A percentile compares a stretch with the other conserved stretches of the same genome.
Conservation (phyloP, 2,113 vertebrate species). For the Laterallus jamaicensis region DNA sequence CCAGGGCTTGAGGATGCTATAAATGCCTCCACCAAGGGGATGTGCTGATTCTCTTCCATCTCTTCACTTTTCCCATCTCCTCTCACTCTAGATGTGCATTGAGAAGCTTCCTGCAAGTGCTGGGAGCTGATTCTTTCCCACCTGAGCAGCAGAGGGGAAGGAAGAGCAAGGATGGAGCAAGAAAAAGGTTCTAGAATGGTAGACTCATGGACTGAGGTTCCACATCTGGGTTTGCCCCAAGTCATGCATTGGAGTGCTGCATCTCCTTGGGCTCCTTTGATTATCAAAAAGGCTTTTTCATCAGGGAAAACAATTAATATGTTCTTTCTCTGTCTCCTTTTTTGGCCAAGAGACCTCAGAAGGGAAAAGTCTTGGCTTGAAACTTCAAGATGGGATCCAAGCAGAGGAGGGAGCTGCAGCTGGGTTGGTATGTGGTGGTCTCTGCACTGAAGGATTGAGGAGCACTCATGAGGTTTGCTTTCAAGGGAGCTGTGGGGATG, state of each 20-base stretch:
- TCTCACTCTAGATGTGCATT: accelerated
- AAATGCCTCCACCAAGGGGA: background rate
- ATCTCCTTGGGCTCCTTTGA: background rate
- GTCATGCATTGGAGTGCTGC: accelerated
- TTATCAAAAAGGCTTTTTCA: background rate
- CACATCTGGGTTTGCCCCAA: background rate
- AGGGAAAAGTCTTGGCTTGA: background rate
- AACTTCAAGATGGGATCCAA: background rate
- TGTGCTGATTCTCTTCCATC: background rate
- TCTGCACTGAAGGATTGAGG: accelerated
- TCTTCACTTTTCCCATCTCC: background rate
- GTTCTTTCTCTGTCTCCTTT: background rate
- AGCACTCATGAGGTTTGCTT: accelerated
- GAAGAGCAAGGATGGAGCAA: background rate
- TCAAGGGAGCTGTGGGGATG: background rate
- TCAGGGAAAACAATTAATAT: background rate
- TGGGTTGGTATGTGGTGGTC: background rate
- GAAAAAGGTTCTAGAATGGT: background rate
- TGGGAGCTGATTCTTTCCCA: background rate
- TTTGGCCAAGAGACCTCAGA: background rate
- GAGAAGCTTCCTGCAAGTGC: background rate
- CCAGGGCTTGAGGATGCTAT: background rate
- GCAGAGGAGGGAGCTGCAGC: background rate
- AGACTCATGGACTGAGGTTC: background rate
- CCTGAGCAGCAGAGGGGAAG: background rate